Conservation (phyloP, 2,113 vertebrate genomes). For the Eulemur rufifrons region DNA sequence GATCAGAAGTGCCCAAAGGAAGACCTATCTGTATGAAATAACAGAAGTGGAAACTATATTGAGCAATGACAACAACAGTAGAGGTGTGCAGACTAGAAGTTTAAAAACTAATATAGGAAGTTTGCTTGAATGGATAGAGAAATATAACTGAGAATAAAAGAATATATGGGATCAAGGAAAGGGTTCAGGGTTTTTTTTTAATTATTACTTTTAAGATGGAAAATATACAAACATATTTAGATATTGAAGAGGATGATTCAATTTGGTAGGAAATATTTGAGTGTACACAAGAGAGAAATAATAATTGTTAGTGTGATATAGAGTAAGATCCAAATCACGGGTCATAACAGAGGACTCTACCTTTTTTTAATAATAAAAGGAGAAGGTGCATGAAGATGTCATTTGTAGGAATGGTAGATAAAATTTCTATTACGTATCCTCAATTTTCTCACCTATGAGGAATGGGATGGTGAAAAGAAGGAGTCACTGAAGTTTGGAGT, state of each 20-base stretch:
- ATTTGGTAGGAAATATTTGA: background rate
- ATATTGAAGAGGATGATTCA: background rate
- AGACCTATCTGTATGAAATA: background rate
- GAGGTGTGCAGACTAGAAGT: accelerated
- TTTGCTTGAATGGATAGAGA: background rate
- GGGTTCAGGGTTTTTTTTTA: background rate
- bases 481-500: background rate
- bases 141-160: background rate
- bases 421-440: background rate
- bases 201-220: background rate
- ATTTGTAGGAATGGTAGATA: background rate
- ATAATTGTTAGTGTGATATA: background rate
- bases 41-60: background rate
- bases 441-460: background rate
- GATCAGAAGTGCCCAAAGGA: background rate
- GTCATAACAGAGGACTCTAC: accelerated
- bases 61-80: background rate
- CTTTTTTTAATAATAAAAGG: background rate
- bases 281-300: background rate
- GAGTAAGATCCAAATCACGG: background rate
- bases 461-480: background rate
- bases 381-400: background rate
- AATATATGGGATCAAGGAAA: background rate
- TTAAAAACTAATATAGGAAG: background rate
- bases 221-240: background rate